These are phyloP conservation scores for Aspiorhynchus laticeps DNA, from an alignment of 2,113 vertebrate genomes.

Conservation along the genomic window DNA sequence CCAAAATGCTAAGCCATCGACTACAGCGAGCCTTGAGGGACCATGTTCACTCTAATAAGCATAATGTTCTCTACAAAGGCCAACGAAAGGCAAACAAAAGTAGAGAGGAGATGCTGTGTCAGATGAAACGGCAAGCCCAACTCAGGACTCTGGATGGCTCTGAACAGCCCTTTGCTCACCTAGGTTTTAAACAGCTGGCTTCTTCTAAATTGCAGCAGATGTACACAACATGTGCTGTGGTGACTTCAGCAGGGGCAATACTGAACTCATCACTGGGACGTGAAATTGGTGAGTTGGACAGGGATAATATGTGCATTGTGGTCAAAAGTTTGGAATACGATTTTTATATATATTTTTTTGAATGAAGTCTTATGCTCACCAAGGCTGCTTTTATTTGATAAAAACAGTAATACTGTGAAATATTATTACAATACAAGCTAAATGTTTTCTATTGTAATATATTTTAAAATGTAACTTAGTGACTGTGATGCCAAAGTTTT, in stretches of 20 bases:
- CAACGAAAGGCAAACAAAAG: constrained; percentile 60
- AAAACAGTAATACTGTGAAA: too few relatives aligned
- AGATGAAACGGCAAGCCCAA: constrained; percentile 74
- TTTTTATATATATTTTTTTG: not conserved
- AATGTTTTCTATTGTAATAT: not conserved
- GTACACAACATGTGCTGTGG: constrained; percentile 83
- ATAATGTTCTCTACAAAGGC: constrained; percentile 80
- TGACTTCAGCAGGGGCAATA: constrained; percentile 86
- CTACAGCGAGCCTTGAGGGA: constrained; percentile 80
- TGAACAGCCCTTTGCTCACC: constrained; percentile 80
- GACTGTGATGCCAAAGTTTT: not conserved
- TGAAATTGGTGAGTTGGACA: constrained; percentile 84
- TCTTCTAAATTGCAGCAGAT: constrained; percentile 75
- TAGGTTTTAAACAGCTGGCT: constrained; percentile 81
- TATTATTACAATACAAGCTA: not conserved
- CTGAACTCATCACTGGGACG: constrained; percentile 83
- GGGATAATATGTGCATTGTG: not conserved
- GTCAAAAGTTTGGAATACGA: not conserved
- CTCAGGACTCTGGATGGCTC: constrained; percentile 81
- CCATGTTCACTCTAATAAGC: constrained; percentile 79
- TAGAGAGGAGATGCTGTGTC: constrained; percentile 76
- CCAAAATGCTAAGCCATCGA: constrained; percentile 77
- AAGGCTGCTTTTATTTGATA: not conserved
- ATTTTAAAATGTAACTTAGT: not conserved
- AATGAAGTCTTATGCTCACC: not conserved